Base-by-base conservation (phyloP, 2,888 invertebrate genomes). In the Cephus rjabovi region DNA sequence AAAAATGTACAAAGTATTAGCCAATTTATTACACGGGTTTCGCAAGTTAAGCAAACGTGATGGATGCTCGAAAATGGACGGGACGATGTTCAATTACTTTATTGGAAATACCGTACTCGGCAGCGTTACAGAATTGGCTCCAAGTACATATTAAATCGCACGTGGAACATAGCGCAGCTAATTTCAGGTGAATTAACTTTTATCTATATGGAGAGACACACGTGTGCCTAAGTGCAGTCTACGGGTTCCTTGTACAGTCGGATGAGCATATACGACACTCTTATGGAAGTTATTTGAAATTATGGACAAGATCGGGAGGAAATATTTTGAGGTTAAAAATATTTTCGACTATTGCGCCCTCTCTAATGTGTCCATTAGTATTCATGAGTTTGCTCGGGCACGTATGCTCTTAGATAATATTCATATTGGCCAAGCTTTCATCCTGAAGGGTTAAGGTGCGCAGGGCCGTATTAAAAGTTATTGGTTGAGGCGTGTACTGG, bases 401-500 rank as follows among this genome's bases (percentile, higher is more conserved):
- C 37, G 31, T 73, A 73, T 76, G 35, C 3, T n/a, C 34, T 33
- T 15, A 56, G 69, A 69, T 56, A 74, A 77, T 77, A 77, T 77
- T 69, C 75, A 75, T 30, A 75, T 71, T 69, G 71, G 31, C 37
- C 40, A 40, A 4, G 33, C 31, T 15, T 37, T 37, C 69, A 4
- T 34, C 11, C 34, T 11, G 15, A 30, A 30, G 33, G 30, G 71
- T 73, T 30, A 12, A 34, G 69, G 74, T 68, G 71, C 11, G 76
- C 73, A 68, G 56, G 73, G 68, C 76, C 78, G 70, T 78, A 35
- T 76, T 73, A 75, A 81, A 83, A 86, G 86, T 86, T 86, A 84
- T 87, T 81, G 87, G 88, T 85, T 87, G 89, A 89, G 85, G 86
- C 87, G 89, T 84, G 85, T 81, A 81, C 85, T 85, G 84, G 89